These are phyloP conservation scores for Mesodorylaimus sp. DNA, from an alignment of 2,888 invertebrate genomes.

Conservation along the genomic window DNA sequence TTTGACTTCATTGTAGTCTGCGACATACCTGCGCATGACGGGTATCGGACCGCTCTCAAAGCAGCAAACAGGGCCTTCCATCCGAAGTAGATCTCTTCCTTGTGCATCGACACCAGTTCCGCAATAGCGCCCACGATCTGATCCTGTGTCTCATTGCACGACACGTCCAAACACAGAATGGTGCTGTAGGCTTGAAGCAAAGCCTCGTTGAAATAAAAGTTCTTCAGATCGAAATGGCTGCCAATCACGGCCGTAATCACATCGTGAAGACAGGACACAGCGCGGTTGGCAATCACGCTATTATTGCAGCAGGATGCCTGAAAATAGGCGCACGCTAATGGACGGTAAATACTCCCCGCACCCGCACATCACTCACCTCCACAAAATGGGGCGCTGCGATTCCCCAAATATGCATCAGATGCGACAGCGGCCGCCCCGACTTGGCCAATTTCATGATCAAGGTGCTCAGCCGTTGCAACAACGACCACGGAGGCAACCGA, in stretches of 20 bases:
- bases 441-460: slow-evolving; percentile 66
- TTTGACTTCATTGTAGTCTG: too few species aligned
- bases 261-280: slow-evolving; percentile 76
- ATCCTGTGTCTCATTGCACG: slow-evolving; percentile 73
- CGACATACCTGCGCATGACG: too few species aligned
- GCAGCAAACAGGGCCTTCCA: slow-evolving; percentile 91
- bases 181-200: slow-evolving; percentile 75
- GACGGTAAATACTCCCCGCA: neutral
- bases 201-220: slow-evolving; percentile 88
- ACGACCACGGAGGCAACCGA: slow-evolving; percentile 22
- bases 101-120: slow-evolving; percentile 82
- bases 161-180: slow-evolving; percentile 70
- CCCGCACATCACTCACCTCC: slow-evolving; percentile 44
- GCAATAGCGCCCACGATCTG: slow-evolving; percentile 84
- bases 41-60: slow-evolving; percentile 61
- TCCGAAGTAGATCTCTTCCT: slow-evolving; percentile 77
- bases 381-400: slow-evolving; percentile 78
- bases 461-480: slow-evolving; percentile 66
- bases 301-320: slow-evolving; percentile 78
- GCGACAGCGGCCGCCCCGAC: slow-evolving; percentile 67
- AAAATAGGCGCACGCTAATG: slow-evolving; percentile 13
- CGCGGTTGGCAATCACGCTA: too few species aligned
- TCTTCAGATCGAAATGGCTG: slow-evolving; percentile 58
- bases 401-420: slow-evolving; percentile 76
- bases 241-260: slow-evolving; percentile 67